Conservation (phyloP, 2,888 invertebrate genomes). For the Crioceris asparagi region DNA sequence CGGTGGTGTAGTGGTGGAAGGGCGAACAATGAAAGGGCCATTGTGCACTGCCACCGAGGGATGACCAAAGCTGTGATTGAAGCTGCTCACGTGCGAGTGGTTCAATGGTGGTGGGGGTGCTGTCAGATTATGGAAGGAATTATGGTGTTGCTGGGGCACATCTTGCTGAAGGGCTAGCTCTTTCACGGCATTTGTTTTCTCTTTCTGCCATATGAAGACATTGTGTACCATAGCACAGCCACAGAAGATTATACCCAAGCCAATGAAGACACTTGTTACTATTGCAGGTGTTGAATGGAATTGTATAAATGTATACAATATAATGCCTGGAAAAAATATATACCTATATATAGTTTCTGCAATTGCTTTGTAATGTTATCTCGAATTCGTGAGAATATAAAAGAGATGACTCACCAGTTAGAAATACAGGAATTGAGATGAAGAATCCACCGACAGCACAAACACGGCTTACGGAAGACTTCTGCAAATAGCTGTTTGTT, state of each 20-base stretch:
- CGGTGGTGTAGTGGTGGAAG: constrained; percentile 50
- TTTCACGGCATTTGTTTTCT: constrained; percentile 74
- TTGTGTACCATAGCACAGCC: constrained; percentile 91
- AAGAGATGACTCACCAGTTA: constrained; percentile 59
- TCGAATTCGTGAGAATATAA: too few species aligned
- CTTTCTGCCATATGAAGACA: constrained; percentile 88
- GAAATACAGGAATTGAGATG: constrained; percentile 86
- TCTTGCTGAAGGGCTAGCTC: constrained; percentile 39
- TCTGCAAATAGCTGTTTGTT: constrained; percentile 83
- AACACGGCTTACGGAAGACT: constrained; percentile 80
- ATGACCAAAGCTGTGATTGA: constrained; percentile 34
- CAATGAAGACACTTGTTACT: constrained; percentile 79
- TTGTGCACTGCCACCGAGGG: constrained; percentile 31
- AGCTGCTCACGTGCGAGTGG: constrained; percentile 33
- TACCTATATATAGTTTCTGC: too few species aligned
- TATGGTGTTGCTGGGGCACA: constrained; percentile 27
- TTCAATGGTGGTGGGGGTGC: constrained; percentile 24
- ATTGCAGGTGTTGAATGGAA: constrained; percentile 88
- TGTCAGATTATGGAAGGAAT: constrained; percentile 31
- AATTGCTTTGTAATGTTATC: too few species aligned
- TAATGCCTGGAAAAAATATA: constrained; percentile 56
- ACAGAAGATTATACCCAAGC: constrained; percentile 85
- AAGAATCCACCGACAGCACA: constrained; percentile 91
- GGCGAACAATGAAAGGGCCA: constrained; percentile 50
- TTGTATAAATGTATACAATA: constrained; percentile 84